These are phyloP conservation scores for Rhamnusium bicolor DNA, from an alignment of 2,888 invertebrate species.

Conservation along the genomic window DNA sequence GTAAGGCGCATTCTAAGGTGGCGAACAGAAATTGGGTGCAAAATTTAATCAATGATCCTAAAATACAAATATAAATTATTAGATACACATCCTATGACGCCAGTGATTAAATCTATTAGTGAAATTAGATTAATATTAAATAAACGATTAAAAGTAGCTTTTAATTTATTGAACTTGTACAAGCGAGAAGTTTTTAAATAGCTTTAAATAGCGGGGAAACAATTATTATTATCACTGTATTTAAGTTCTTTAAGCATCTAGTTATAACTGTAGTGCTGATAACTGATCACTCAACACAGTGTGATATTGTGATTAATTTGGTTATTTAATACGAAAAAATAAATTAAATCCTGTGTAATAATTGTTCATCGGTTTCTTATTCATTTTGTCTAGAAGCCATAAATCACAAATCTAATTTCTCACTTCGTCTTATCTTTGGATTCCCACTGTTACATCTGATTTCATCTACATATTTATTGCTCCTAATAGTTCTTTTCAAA, in stretches of 20 bases:
- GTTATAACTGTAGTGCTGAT: neutral
- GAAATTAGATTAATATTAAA: no score
- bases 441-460: conserved; percentile 54
- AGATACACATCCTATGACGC: no score
- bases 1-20: no score
- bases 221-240: neutral
- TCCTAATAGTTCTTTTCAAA: conserved; percentile 29
- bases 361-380: conserved; percentile 19
- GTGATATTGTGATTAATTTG: conserved; percentile 27
- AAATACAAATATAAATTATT: no score
- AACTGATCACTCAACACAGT: conserved; percentile 28
- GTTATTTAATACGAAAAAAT: conserved; percentile 32
- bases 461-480: conserved; percentile 57
- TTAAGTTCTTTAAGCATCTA: neutral
- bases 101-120: no score
- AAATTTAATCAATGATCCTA: no score
- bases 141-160: neutral
- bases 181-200: neutral
- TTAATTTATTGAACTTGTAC: neutral
- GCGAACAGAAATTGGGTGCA: no score
- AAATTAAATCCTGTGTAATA: conserved; percentile 32
- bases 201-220: neutral
- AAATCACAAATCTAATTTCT: conserved; percentile 56
- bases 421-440: conserved; percentile 49
- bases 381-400: conserved; percentile 38